phyloP scores from a whole-genome alignment of 2,888 invertebrate species.

The Macrosiphum euphorbiae region DNA sequence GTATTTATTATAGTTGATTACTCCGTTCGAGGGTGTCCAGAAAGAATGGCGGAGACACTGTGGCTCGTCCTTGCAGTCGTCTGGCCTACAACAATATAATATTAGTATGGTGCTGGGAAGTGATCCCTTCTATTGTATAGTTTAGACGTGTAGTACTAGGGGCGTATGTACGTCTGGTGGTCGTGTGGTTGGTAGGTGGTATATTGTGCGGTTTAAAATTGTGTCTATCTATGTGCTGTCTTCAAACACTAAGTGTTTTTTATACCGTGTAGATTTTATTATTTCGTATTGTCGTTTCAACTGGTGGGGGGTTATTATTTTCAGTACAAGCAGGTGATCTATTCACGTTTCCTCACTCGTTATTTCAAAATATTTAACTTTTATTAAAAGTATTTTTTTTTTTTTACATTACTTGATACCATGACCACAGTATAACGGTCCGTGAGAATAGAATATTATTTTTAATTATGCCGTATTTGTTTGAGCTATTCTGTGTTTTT shows the following conservation, averaged over 20 bases:
- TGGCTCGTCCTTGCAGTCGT: too few relatives aligned
- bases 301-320: background rate
- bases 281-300: background rate
- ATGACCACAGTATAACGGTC: too few relatives aligned
- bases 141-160: background rate
- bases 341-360: background rate
- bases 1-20: too few relatives aligned
- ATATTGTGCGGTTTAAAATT: background rate
- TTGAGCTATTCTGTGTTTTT: background rate
- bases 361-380: too few relatives aligned
- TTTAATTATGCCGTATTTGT: background rate
- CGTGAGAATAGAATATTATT: too few relatives aligned
- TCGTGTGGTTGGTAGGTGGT: background rate
- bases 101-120: background rate
- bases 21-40: too few relatives aligned
- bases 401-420: too few relatives aligned
- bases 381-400: too few relatives aligned
- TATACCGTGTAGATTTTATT: background rate
- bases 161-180: background rate
- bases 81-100: background rate
- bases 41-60: too few relatives aligned
- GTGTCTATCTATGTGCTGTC: background rate
- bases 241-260: background rate
- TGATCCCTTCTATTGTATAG: background rate
- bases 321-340: background rate